Percentiles rank a stretch among this genome's conserved stretches.
phyloP scores from a whole-genome alignment of 2,113 vertebrate genomes.

The Laticauda laticaudata region DNA sequence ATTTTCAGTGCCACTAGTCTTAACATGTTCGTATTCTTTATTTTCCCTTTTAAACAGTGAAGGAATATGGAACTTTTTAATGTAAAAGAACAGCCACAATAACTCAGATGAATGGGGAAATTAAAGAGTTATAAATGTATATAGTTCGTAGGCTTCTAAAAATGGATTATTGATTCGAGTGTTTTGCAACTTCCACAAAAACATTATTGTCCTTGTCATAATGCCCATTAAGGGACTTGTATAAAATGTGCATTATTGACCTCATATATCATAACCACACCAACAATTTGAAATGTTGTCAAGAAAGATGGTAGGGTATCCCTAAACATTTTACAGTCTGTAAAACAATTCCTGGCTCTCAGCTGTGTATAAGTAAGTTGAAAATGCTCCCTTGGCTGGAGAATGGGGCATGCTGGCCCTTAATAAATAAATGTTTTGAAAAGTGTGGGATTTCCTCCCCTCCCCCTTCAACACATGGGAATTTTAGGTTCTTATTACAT shows the following conservation, averaged over 20 bases:
- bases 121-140: slow-evolving; percentile 15
- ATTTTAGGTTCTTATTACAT: background rate
- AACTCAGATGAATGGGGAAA: slow-evolving; percentile 1
- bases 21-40: background rate
- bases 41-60: background rate
- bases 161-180: slow-evolving; percentile 22
- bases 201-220: slow-evolving; percentile 36
- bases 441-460: background rate
- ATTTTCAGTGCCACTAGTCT: background rate
- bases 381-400: slow-evolving; percentile 25
- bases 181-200: slow-evolving; percentile 35
- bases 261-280: slow-evolving; percentile 40
- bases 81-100: background rate
- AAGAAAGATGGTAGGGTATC: slow-evolving; percentile 49
- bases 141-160: slow-evolving; percentile 23
- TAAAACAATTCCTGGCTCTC: slow-evolving; percentile 38
- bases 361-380: slow-evolving; percentile 47
- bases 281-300: slow-evolving; percentile 48
- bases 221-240: slow-evolving; percentile 52
- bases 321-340: slow-evolving; percentile 45
- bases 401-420: background rate
- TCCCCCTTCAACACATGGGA: background rate
- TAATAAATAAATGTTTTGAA: slow-evolving; percentile 29
- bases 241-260: slow-evolving; percentile 59
- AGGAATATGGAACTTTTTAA: background rate